These are phyloP conservation scores for Protophormia terraenovae DNA, from an alignment of 2,888 invertebrate species.

Conservation along the genomic window DNA sequence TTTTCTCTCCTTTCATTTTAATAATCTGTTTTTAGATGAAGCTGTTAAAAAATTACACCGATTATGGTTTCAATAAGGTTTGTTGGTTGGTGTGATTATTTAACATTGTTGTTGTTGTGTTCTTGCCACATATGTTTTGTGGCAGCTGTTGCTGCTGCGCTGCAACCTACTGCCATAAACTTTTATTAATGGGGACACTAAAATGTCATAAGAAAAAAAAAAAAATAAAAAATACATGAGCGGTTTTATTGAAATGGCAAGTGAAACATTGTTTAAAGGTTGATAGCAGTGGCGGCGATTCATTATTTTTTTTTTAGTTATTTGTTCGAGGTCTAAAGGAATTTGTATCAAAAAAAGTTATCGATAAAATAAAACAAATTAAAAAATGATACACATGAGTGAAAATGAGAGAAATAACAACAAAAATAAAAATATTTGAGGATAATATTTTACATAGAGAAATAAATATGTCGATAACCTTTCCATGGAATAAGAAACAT, in stretches of 20 bases:
- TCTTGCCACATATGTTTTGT: neutral
- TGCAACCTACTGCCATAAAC: neutral
- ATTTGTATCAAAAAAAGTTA: too few relatives aligned
- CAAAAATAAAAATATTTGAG: too few relatives aligned
- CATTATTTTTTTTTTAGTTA: too few relatives aligned
- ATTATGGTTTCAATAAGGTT: conserved; percentile 30
- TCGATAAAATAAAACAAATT: too few relatives aligned
- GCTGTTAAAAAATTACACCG: conserved; percentile 58
- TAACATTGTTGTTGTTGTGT: neutral
- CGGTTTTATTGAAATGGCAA: neutral
- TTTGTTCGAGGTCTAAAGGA: too few relatives aligned
- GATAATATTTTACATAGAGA: too few relatives aligned
- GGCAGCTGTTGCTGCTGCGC: neutral
- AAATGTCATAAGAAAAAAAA: neutral
- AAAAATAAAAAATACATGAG: neutral
- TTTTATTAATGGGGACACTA: neutral
- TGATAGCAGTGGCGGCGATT: neutral
- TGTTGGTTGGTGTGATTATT: neutral
- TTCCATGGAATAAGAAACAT: too few relatives aligned
- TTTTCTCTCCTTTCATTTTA: neutral
- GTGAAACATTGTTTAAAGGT: neutral
- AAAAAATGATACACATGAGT: too few relatives aligned
- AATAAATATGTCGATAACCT: too few relatives aligned
- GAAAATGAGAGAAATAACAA: too few relatives aligned
- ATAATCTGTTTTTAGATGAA: conserved; percentile 51